Evolutionary conservation across 2,113 vertebrate species (phyloP).

Genomic region (Eurypyga helias): DNA sequence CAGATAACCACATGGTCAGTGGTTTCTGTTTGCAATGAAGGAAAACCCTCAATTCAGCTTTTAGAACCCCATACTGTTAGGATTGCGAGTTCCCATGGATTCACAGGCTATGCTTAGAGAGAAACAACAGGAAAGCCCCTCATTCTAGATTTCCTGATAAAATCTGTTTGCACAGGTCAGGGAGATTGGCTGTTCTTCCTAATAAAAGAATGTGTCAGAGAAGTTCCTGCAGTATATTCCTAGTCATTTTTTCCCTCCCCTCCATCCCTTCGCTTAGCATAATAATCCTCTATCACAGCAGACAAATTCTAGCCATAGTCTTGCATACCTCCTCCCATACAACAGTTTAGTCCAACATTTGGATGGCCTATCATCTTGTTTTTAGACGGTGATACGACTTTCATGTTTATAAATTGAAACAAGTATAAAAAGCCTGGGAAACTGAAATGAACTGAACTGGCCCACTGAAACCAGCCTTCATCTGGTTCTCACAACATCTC

Average conservation of each 20-base stretch:
- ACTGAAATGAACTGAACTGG: too few species aligned
- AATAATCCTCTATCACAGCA: background rate
- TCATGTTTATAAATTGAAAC: background rate
- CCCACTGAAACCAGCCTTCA: too few species aligned
- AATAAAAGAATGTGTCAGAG: background rate
- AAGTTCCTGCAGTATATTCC: background rate
- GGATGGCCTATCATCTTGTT: background rate
- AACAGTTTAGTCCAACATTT: background rate
- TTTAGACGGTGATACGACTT: background rate
- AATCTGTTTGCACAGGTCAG: background rate
- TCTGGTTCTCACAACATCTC: background rate
- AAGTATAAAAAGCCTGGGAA: background rate
- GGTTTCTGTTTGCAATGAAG: background rate
- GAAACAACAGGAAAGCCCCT: background rate
- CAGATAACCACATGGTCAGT: background rate
- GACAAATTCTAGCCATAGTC: background rate
- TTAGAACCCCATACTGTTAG: background rate
- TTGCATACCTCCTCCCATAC: background rate
- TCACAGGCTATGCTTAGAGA: background rate
- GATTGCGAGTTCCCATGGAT: background rate
- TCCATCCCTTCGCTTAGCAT: background rate
- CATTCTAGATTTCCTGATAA: background rate
- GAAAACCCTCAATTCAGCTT: background rate
- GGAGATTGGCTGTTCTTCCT: background rate
- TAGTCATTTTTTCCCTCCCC: rapidly evolving